Evolutionary conservation across 2,888 invertebrate genomes (phyloP).

Genomic region (Choristoneura rosaceana): DNA sequence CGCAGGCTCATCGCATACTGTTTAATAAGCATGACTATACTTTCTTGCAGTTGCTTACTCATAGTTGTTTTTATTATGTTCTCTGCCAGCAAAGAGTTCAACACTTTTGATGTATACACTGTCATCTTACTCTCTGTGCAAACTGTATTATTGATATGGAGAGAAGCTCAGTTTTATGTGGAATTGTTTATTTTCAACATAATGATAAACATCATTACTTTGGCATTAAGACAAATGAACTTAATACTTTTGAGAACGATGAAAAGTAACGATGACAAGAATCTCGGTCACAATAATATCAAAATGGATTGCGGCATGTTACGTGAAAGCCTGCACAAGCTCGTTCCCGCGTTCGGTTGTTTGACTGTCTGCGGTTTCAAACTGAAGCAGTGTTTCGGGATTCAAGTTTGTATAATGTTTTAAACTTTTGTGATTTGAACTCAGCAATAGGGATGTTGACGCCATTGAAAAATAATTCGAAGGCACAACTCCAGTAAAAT

Average conservation of each 20-base stretch:
- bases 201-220: background rate
- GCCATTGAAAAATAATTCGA: no score
- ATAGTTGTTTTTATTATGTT: background rate
- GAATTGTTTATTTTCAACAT: background rate
- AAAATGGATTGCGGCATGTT: background rate
- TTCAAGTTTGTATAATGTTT: slow-evolving; percentile 1
- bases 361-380: background rate
- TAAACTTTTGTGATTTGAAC: no score
- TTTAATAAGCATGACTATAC: background rate
- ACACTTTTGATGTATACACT: background rate
- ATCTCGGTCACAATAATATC: background rate
- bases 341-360: background rate
- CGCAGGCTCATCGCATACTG: background rate
- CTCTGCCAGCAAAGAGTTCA: background rate
- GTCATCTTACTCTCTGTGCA: background rate
- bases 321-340: background rate
- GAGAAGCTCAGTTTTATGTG: background rate
- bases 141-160: background rate
- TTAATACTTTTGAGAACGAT: background rate
- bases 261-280: background rate
- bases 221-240: background rate
- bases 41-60: background rate
- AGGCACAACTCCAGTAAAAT: no score
- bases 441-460: no score
- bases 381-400: background rate